Base-by-base conservation (phyloP, 2,888 invertebrate species). In the Empis livida region DNA sequence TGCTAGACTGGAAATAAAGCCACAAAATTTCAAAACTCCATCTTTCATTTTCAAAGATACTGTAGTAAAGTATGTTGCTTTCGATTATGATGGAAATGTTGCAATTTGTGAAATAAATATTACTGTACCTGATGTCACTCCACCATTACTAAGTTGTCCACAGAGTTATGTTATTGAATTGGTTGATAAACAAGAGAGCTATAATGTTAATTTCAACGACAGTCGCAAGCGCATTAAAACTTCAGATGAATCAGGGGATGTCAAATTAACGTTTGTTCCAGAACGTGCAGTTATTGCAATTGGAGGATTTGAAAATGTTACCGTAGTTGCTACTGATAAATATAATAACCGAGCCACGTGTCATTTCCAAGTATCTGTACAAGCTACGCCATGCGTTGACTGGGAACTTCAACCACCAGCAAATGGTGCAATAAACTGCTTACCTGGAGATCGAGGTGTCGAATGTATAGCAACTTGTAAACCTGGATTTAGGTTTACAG, bases 71-170 rank as follows among this genome's bases (percentile, higher is more conserved):
- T 97, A 95, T 61, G 86, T 94, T 1, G 97, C 96, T 4, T 96
- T 91, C 60, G 97, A 97, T 71, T 92, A 90, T 59, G 95, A 95
- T 62, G 95, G 95, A 55, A 97, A 97, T 62, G 93, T 93, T 13
- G 97, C 95, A 13, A 92, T 93, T 62, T 97, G 97, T 63, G 88
- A 90, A 73, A 92, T 97, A 30, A 92, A 93, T 59, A 91, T 97
- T 30, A 91, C 93, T 1, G 92, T 93, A 10, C 90, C 90, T 30
- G 93, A 94, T 67, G 85, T 92, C 46, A 92, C 91, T 1, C 92
- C 93, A 45, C 93, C 93, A 9, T 79, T 81, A 60, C 70, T 93
- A 37, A 90, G 87, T 62, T 94, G 93, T 60, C 93, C 93, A 1
- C 91, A 92, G 66, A 92, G 92, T 62, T 93, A 92, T 62, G 92